Conservation (phyloP, 2,888 invertebrate species). For the Drosophila prostipennis region DNA sequence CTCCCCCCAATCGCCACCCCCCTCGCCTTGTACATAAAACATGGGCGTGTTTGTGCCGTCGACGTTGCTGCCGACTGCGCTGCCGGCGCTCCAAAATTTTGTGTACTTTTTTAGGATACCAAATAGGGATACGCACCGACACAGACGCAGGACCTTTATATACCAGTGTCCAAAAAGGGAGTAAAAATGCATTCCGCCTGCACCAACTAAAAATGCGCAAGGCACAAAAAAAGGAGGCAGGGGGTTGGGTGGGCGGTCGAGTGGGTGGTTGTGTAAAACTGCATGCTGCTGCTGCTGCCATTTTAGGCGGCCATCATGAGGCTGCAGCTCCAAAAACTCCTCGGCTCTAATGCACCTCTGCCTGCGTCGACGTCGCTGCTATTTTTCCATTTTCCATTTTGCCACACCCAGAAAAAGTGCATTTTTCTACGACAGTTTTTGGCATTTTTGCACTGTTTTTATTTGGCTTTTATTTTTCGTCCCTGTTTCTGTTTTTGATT, state of each 20-base stretch:
- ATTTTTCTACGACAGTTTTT: constrained; percentile 78
- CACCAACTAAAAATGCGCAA: constrained; percentile 71
- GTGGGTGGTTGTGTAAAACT: constrained; percentile 37
- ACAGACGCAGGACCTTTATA: constrained; percentile 44
- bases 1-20: constrained; percentile 26
- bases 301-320: constrained; percentile 61
- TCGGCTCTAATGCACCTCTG: constrained; percentile 64
- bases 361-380: constrained; percentile 35
- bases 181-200: constrained; percentile 72
- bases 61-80: constrained; percentile 58
- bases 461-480: constrained; percentile 33
- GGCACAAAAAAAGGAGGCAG: constrained; percentile 23
- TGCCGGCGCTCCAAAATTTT: constrained; percentile 74
- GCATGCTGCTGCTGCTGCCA: constrained; percentile 46
- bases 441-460: constrained; percentile 58
- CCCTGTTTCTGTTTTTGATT: constrained; percentile 61
- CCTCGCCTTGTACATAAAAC: constrained; percentile 69
- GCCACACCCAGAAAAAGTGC: constrained; percentile 83
- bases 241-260: no score
- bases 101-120: constrained; percentile 81
- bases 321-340: constrained; percentile 29
- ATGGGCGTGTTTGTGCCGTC: constrained; percentile 76
- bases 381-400: constrained; percentile 57
- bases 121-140: constrained; percentile 74
- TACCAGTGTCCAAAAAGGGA: constrained; percentile 51